Percentiles rank a stretch among this genome's conserved stretches.
Conservation (phyloP, 92 coral and sea anemone species). For the Parazoanthus darwini region DNA sequence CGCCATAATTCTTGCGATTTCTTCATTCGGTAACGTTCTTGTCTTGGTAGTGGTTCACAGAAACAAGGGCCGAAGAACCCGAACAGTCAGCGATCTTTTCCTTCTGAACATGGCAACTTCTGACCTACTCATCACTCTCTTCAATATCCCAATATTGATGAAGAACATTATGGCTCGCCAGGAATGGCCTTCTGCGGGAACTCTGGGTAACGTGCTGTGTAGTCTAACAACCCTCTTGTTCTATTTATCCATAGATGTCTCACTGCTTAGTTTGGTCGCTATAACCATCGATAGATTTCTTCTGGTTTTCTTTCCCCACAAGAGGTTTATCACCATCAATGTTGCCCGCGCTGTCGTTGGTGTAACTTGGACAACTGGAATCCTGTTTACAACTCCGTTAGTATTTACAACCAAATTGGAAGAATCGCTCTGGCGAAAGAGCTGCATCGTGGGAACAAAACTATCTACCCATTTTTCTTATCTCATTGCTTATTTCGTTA, state of each 20-base stretch:
- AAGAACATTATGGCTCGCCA: constrained; percentile 18
- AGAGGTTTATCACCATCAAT: constrained; percentile 42
- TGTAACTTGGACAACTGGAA: constrained; percentile 47
- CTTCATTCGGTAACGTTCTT: constrained; percentile 55
- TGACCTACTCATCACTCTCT: constrained; percentile 53
- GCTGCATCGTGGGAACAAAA: constrained; percentile 20
- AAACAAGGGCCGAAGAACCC: constrained; percentile 61
- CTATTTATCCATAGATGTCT: constrained; percentile 56
- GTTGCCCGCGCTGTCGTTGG: constrained; percentile 42
- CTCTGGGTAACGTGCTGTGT: constrained; percentile 55
- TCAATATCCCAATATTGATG: constrained; percentile 51
- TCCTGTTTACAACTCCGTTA: constrained; percentile 53
- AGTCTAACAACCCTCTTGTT: constrained; percentile 43
- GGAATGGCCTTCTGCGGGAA: constrained; percentile 63
- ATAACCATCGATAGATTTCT: constrained; percentile 73
- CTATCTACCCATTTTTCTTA: background rate
- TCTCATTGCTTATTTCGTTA: constrained; percentile 31
- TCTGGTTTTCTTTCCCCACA: constrained; percentile 66
- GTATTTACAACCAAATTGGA: constrained; percentile 27
- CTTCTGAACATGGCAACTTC: constrained; percentile 65
- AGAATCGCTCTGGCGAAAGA: constrained; percentile 22
- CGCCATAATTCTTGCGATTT: constrained; percentile 32
- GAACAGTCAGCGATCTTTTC: constrained; percentile 65
- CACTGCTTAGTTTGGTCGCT: constrained; percentile 56
- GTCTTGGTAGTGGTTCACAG: constrained; percentile 60